Base-by-base conservation (phyloP, 2,113 vertebrate species). In the Oncorhynchus masou region DNA sequence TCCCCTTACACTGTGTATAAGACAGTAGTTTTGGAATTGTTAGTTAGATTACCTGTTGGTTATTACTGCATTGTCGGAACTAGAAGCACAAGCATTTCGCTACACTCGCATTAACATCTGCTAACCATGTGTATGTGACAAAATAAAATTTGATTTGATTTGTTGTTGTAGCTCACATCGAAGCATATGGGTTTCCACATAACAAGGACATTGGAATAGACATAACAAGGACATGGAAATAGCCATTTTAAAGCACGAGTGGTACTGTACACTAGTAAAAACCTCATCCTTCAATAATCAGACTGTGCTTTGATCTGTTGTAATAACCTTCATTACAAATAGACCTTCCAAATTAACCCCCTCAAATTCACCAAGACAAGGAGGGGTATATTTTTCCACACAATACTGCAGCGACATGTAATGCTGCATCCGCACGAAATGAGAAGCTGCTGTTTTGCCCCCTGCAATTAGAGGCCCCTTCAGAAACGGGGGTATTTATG, bases 381-480 rank as follows among this genome's bases (percentile, higher is more conserved):
- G 12, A 75, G 73, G 73, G 60, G 73, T 77, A 74, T 27, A 4
- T 86, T 62, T 83, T 80, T 59, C 74, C 72, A 77, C 72, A 89
- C 81, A 85, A 89, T 84, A 72, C 83, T 62, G 74, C 60, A 82
- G 87, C 87, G 84, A 87, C 74, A 8, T 74, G 84, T 83, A 90
- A 89, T 89, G 86, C 81, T 78, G 83, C 85, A 78, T 85, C 84
- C 75, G 77, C 81, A 81, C 84, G 88, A 91, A 88, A 91, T 74
- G 89, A 86, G 90, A 92, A 81, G 84, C 83, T 81, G 68, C 79
- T 86, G 82, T 73, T 80, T 73, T 79, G 60, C 51, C 82, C 81
- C 84, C 84, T 19, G 88, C 92, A 93, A 93, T 94, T 93, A 93
- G 75, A 87, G 75, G 57, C 83, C 82, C 90, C 88, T 93, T 93